A percentile compares a stretch with the other conserved stretches of the same genome.
Conservation (phyloP, 2,888 invertebrate species). For the Rhorus exstirpatorius region DNA sequence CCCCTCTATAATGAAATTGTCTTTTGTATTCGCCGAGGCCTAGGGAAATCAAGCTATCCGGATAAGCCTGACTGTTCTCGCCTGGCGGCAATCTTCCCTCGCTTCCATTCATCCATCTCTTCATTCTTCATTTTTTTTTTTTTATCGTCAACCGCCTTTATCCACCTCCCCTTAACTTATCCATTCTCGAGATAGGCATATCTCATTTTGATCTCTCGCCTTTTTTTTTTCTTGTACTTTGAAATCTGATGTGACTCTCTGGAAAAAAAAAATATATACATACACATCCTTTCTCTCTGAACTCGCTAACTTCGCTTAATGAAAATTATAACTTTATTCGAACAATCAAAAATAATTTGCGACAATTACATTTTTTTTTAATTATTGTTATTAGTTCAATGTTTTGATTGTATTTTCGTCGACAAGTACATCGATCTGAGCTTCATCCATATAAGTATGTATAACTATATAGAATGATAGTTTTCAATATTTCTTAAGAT, state of each 20-base stretch:
- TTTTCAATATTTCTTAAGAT: constrained; percentile 6
- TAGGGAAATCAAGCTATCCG: constrained; percentile 78
- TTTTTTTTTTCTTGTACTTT: neutral
- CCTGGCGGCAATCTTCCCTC: constrained; percentile 21
- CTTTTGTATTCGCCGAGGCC: constrained; percentile 79
- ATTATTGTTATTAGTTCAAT: neutral
- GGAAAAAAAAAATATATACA: neutral
- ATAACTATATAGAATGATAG: too few species aligned
- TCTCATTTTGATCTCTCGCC: constrained; percentile 31
- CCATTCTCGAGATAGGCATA: constrained; percentile 36
- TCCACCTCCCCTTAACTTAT: constrained; percentile 25
- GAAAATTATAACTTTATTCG: too few species aligned
- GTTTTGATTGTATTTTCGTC: too few species aligned
- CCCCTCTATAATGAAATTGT: constrained; percentile 82
- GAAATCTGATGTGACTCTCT: neutral
- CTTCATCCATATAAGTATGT: too few species aligned
- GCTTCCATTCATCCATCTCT: constrained; percentile 24
- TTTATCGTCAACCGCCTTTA: constrained; percentile 27
- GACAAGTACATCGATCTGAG: too few species aligned
- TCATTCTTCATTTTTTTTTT: constrained; percentile 49
- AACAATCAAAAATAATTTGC: too few species aligned
- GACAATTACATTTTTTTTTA: neutral
- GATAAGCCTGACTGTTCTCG: constrained; percentile 75
- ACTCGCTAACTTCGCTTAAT: neutral
- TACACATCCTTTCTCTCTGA: neutral